Base-by-base conservation (phyloP, 2,797 vertebrate genomes). In the Paramormyrops hopkinsi region DNA sequence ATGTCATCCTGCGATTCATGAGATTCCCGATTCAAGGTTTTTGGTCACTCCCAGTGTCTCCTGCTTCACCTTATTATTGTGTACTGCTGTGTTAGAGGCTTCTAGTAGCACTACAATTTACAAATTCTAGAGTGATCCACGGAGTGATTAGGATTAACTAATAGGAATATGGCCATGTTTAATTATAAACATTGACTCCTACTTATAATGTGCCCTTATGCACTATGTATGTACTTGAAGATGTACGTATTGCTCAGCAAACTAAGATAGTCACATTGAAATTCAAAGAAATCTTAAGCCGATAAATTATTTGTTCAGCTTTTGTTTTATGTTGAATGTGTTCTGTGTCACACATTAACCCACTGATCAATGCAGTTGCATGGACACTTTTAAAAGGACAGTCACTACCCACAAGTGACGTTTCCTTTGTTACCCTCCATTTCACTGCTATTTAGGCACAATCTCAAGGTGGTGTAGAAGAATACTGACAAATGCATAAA, bases 321-420 rank as follows among this genome's bases (percentile, higher is more conserved):
- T 94, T 93, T 92, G 90, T 90, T 95, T 95, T 94, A 95, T 94
- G 93, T 95, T 91, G 89, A 94, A 95, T 95, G 95, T 96, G 95
- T 96, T 95, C 95, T 93, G 92, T 93, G 93, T 95, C 94, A 90
- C 93, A 94, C 96, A 95, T 94, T 92, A 95, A 96, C 95, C 93
- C 93, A 90, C 65, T 50, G 90, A 91, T 95, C 94, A 91, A 89
- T 91, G 88, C 76, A 90, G 33, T 37, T 65, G 93, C 89, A 91
- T 94, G 94, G 93, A 94, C 22, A 89, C 90, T 89, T 93, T 91
- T 93, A 91, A 91, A 90, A 91, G 87, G 54, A 92, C 91, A 90
- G 92, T n/a, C 89, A 91, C 92, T 91, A 89, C 73, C 88, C 88
- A 89, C 86, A 79, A 59, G 90, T 86, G 90, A 89, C 90, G 89